Percentiles rank a stretch among this genome's conserved stretches.
phyloP scores from a whole-genome alignment of 64 coral and sea anemone genomes.

The Montipora capricornis region DNA sequence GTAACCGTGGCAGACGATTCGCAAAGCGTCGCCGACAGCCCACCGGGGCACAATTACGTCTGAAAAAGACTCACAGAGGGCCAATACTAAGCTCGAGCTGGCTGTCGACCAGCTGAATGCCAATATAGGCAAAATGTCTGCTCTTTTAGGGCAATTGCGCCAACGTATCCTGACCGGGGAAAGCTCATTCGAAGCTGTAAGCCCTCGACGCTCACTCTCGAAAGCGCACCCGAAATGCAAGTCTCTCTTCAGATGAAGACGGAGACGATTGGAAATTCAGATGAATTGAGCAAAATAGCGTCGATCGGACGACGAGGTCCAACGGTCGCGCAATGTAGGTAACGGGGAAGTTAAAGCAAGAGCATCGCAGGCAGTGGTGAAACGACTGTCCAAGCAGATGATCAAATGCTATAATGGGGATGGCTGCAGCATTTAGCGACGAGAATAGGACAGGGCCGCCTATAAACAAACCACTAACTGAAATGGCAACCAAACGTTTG shows the following conservation, averaged over 20 bases:
- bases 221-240: too few species aligned
- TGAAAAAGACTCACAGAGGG: too few species aligned
- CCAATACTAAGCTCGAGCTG: too few species aligned
- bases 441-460: not conserved
- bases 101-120: too few species aligned
- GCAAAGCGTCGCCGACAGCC: too few species aligned
- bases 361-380: not conserved
- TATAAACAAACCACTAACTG: not conserved
- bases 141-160: too few species aligned
- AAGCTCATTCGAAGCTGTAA: too few species aligned
- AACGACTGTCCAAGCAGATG: not conserved
- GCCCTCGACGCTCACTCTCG: too few species aligned
- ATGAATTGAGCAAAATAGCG: not conserved
- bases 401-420: not conserved
- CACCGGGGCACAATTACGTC: too few species aligned
- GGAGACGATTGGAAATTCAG: not conserved
- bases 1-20: too few species aligned
- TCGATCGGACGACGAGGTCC: not conserved
- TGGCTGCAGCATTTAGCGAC: not conserved
- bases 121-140: too few species aligned
- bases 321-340: not conserved
- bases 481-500: conserved; percentile 2
- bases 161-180: too few species aligned
- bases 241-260: not conserved
- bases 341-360: not conserved